Base-by-base conservation (phyloP, 2,797 vertebrate species). In the Numenius phaeopus region DNA sequence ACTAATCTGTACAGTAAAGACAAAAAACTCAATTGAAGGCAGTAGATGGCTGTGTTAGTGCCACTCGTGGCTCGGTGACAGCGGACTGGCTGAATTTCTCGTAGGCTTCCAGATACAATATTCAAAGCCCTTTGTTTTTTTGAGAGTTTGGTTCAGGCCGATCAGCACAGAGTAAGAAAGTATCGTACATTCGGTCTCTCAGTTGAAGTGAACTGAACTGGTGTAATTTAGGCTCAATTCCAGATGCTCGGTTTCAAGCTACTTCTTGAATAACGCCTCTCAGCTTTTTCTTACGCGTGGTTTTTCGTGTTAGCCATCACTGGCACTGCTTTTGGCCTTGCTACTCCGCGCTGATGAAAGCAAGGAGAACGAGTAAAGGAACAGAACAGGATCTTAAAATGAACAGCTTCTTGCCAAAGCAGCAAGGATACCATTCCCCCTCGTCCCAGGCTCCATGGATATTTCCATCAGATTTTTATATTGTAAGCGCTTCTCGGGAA, bases 171-270 rank as follows among this genome's bases (percentile, higher is more conserved):
- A 92, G 94, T 27, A 47, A 94, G 50, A 64, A 89, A 83, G 90
- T 42, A 83, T 87, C 72, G 80, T 95, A 78, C 75, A 87, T 94
- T 95, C 30, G 11, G 11, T 91, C 93, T 97, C 94, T 76, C 82
- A 89, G 83, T 39, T 80, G 94, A 84, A 90, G 92, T 73, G 96
- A 97, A 85, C 80, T 92, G 83, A 95, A 97, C 94, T 96, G 94
- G 90, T 92, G 96, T 93, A 49, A 85, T 96, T 95, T 62, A 57
- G 80, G 81, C 83, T 92, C 77, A 21, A 69, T 92, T 94, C 73
- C 84, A 91, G 88, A 6, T 5, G 77, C 93, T 87, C 18, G 61
- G 66, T 73, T 95, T 96, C 96, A 86, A 88, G 73, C 92, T 77
- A 72, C 69, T 83, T 55, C 87, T 92, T 77, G 67, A 84, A 87